phyloP scores from a whole-genome alignment of 2,797 vertebrate species.

The Oreortyx pictus region DNA sequence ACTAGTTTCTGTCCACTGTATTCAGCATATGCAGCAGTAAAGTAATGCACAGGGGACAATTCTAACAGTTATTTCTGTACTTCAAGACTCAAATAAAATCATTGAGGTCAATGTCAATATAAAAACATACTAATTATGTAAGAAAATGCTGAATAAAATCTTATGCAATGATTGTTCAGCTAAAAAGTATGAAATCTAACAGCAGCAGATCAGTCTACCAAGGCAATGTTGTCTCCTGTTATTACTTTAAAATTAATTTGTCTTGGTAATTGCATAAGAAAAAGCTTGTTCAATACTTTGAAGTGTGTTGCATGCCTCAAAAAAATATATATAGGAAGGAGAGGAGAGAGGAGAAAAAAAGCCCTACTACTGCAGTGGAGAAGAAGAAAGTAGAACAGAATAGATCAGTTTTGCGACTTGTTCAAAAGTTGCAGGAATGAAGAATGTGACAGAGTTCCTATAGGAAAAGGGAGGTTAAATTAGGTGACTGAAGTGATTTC shows the following conservation, averaged over 20 bases:
- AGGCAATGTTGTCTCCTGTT: not conserved
- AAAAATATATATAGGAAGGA: not conserved
- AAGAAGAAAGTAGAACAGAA: not conserved
- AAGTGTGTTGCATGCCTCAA: not conserved
- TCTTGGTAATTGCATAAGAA: not conserved
- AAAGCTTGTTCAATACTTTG: not conserved
- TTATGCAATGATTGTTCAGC: not conserved
- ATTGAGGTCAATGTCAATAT: not conserved
- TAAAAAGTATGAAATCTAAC: not conserved
- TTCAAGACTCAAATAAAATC: not conserved
- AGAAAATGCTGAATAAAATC: not conserved
- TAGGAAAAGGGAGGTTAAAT: not conserved
- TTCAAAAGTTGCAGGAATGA: not conserved
- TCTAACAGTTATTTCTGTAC: not conserved
- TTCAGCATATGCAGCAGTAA: not conserved
- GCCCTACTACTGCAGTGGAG: not conserved
- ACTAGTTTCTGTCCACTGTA: not conserved
- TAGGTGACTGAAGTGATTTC: not conserved
- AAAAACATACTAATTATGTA: not conserved
- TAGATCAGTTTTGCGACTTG: not conserved
- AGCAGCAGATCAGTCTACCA: not conserved
- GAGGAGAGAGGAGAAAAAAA: not conserved
- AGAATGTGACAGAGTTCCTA: not conserved
- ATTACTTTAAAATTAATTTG: not conserved
- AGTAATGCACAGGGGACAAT: not conserved